Conservation (phyloP, 2,113 vertebrate species). For the Miniopterus natalensis region DNA sequence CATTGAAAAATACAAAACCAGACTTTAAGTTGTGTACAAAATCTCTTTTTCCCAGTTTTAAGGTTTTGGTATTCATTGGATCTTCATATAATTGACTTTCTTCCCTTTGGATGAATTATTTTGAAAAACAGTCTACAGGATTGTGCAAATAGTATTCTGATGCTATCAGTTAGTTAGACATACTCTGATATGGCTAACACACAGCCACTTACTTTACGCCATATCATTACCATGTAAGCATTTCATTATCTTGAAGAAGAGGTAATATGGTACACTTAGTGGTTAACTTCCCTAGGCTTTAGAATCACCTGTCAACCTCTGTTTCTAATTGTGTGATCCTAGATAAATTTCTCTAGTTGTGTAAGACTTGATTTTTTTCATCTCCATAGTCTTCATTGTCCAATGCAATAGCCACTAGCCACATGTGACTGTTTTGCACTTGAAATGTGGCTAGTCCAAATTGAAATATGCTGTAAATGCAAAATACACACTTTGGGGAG, state of each 20-base stretch:
- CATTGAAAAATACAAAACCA: not conserved
- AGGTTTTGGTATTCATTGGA: not conserved
- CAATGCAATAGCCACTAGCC: not conserved
- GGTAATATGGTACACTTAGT: not conserved
- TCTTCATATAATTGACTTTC: not conserved
- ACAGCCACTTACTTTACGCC: not conserved
- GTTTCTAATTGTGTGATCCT: not conserved
- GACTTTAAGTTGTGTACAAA: not conserved
- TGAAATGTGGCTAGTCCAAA: conserved; percentile 8
- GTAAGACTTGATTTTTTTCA: not conserved
- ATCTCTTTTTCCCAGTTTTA: not conserved
- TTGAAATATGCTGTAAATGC: not conserved
- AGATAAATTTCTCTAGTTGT: not conserved
- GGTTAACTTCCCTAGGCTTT: not conserved
- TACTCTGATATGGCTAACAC: not conserved
- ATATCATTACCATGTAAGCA: not conserved
- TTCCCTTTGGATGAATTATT: not conserved
- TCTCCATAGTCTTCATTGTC: not conserved
- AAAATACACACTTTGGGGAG: not conserved
- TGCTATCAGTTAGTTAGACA: not conserved
- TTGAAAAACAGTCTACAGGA: not conserved
- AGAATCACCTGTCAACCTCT: not conserved
- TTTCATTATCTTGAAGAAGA: not conserved
- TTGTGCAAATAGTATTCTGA: not conserved
- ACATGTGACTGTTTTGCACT: not conserved